These are phyloP conservation scores for Chlorops oryzae DNA, from an alignment of 1,140 invertebrate genomes.

Conservation along the genomic window DNA sequence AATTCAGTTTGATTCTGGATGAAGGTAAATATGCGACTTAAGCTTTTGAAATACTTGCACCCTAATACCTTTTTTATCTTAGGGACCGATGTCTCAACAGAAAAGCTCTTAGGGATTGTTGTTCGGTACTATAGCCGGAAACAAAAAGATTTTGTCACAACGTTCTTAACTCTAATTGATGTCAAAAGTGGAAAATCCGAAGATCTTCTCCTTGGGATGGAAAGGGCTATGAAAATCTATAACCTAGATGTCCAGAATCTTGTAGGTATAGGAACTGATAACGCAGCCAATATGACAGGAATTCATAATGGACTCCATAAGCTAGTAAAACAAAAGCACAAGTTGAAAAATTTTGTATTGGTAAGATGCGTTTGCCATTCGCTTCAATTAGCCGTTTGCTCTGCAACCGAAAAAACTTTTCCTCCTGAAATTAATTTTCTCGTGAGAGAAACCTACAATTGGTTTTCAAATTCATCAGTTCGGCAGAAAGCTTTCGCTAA, in stretches of 20 bases:
- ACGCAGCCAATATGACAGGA: conserved; percentile 1
- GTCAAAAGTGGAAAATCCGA: neutral
- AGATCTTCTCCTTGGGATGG: neutral
- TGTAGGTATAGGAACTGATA: conserved; percentile 5
- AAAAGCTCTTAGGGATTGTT: neutral
- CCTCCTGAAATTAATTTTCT: conserved; percentile 1
- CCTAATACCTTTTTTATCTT: no score
- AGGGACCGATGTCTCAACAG: neutral
- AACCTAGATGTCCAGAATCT: neutral
- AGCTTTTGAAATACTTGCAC: no score
- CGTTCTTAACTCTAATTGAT: neutral
- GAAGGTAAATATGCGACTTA: no score
- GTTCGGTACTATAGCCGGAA: neutral
- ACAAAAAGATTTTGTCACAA: neutral
- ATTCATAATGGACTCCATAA: neutral
- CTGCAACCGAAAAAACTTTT: conserved; percentile 1
- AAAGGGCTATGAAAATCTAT: neutral
- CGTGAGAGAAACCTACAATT: conserved; percentile 2
- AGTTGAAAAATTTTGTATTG: neutral
- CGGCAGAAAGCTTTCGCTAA: neutral
- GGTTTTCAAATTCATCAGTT: conserved; percentile 1
- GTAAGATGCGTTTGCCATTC: conserved; percentile 6
- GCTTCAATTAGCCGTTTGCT: neutral
- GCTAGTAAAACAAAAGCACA: neutral
- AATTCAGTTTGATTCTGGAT: neutral